Conservation (phyloP, 92 coral and sea anemone genomes). For the Parazoanthus atlanticus region DNA sequence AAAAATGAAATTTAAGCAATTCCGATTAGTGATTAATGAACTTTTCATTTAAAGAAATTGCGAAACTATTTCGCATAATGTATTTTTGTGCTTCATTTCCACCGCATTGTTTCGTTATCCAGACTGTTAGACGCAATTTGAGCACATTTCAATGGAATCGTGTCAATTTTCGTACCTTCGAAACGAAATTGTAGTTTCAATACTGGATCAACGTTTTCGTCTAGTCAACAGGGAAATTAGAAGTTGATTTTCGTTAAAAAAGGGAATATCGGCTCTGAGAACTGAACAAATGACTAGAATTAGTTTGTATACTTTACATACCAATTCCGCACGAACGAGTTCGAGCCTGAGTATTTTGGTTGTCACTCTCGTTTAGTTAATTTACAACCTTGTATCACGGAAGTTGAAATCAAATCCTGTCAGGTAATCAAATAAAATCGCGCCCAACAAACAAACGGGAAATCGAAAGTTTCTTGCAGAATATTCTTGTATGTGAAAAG, state of each 20-base stretch:
- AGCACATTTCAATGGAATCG: neutral
- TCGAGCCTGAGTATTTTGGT: neutral
- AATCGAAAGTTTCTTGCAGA: neutral
- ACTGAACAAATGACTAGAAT: neutral
- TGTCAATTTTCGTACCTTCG: constrained; percentile 1
- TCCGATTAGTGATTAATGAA: neutral
- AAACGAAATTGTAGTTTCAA: neutral
- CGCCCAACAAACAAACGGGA: neutral
- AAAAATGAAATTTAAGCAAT: neutral
- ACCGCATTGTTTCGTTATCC: neutral
- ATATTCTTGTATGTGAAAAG: neutral
- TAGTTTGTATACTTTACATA: neutral
- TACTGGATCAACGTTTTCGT: neutral
- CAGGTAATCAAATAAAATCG: neutral
- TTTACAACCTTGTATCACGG: neutral
- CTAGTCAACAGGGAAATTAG: neutral
- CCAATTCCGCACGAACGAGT: constrained; percentile 1
- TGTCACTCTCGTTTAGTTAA: constrained; percentile 3
- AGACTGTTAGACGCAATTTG: constrained; percentile 11
- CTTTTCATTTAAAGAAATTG: neutral
- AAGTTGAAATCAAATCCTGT: neutral
- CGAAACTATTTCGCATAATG: neutral
- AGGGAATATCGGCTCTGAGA: no score
- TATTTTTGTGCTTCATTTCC: neutral
- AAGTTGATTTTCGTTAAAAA: neutral